A percentile compares a stretch with the other conserved stretches of the same genome.
These are phyloP conservation scores for Linurgus olivaceus DNA, from an alignment of 2,797 vertebrate genomes.

Conservation along the genomic window DNA sequence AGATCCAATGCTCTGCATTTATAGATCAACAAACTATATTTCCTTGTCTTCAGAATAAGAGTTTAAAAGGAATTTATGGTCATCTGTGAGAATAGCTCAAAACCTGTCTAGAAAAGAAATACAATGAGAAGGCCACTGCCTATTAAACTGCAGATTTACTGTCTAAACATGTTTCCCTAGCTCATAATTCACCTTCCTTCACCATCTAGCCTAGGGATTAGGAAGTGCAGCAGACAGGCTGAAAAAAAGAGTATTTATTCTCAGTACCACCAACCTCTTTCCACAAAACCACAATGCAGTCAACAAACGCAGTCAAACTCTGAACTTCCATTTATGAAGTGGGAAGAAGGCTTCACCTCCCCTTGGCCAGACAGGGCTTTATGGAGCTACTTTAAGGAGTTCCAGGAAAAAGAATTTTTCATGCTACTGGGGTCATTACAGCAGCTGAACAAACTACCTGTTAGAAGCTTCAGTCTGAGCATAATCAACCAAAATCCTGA, in stretches of 20 bases:
- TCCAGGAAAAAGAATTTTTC: not conserved
- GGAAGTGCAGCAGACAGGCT: not conserved
- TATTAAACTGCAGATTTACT: not conserved
- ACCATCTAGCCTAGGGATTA: not conserved
- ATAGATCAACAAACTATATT: not conserved
- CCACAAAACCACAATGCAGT: not conserved
- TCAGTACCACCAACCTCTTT: not conserved
- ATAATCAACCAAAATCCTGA: not conserved
- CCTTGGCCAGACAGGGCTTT: not conserved
- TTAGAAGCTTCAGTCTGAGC: not conserved
- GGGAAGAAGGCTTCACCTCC: not conserved
- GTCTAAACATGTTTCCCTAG: not conserved
- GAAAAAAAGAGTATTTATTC: not conserved
- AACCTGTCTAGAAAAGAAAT: not conserved
- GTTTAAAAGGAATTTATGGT: not conserved
- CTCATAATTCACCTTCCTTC: not conserved
- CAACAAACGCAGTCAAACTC: not conserved
- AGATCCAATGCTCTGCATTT: not conserved
- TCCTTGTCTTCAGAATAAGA: not conserved
- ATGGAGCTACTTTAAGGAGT: not conserved
- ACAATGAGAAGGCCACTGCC: not conserved
- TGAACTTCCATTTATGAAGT: not conserved
- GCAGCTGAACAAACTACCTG: not conserved
- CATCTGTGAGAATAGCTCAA: not conserved
- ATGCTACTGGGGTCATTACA: not conserved